A percentile compares a stretch with the other conserved stretches of the same genome.
Evolutionary conservation across 2,113 vertebrate genomes (phyloP).

Genomic region (Planiliza haematocheilus): DNA sequence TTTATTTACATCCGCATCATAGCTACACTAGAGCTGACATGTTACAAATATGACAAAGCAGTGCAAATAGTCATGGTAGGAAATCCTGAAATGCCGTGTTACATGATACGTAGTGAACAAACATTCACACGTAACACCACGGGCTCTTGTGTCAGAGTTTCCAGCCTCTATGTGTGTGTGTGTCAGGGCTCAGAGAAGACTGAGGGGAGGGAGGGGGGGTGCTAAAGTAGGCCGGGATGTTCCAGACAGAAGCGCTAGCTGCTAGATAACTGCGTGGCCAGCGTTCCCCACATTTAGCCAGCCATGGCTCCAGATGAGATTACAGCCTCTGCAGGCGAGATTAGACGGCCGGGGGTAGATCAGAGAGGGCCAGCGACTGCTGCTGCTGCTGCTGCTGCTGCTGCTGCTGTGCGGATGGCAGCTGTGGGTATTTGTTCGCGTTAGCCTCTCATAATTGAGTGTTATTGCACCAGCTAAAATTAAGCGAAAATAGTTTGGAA

Average conservation of each 20-base stretch:
- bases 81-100: conserved; percentile 55
- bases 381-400: too few relatives aligned
- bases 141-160: conserved; percentile 75
- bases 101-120: conserved; percentile 64
- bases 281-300: conserved; percentile 82
- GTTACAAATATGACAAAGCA: conserved; percentile 18
- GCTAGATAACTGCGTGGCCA: conserved; percentile 85
- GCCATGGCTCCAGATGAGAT: conserved; percentile 81
- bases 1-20: conserved; percentile 18
- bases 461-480: background rate
- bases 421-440: conserved; percentile 27
- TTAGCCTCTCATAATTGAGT: background rate
- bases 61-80: conserved; percentile 9
- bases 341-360: conserved; percentile 75
- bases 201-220: conserved; percentile 20
- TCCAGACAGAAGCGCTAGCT: conserved; percentile 80
- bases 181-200: conserved; percentile 45
- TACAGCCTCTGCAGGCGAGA: conserved; percentile 70
- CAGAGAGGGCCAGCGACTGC: conserved; percentile 27
- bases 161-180: conserved; percentile 40
- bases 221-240: conserved; percentile 87
- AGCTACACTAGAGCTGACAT: conserved; percentile 1
- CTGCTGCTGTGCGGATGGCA: conserved; percentile 29
- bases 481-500: background rate
- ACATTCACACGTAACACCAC: conserved; percentile 59